These are phyloP conservation scores for Allygus modestus DNA, from an alignment of 2,888 invertebrate species.

Conservation along the genomic window DNA sequence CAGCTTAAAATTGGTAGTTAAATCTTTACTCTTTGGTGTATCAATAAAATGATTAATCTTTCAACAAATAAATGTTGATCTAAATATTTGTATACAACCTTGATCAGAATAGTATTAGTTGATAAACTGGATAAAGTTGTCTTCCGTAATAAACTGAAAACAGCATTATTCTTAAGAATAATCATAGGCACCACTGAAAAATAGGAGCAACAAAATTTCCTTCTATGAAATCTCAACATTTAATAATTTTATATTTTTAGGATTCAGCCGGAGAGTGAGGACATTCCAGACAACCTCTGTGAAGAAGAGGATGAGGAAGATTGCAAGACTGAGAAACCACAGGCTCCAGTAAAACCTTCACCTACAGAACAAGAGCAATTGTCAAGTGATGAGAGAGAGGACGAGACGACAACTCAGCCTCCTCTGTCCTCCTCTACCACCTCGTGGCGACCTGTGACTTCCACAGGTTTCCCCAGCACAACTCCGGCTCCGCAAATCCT, in stretches of 20 bases:
- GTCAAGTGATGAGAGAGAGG: constrained; percentile 71
- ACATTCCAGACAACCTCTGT: constrained; percentile 54
- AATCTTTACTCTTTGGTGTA: too few relatives aligned
- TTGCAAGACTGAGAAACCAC: constrained; percentile 65
- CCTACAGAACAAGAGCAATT: constrained; percentile 64
- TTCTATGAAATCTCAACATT: too few relatives aligned
- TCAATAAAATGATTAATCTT: too few relatives aligned
- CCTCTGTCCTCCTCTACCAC: constrained; percentile 53
- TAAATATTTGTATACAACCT: too few relatives aligned
- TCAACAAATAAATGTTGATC: too few relatives aligned
- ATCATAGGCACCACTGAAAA: too few relatives aligned
- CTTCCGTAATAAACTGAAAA: too few relatives aligned
- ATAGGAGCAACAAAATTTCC: too few relatives aligned
- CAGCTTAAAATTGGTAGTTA: too few relatives aligned
- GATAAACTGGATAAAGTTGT: too few relatives aligned
- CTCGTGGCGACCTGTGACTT: constrained; percentile 39
- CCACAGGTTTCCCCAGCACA: constrained; percentile 54
- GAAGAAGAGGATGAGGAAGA: constrained; percentile 67
- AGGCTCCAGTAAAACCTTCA: neutral
- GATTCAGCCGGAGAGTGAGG: constrained; percentile 68
- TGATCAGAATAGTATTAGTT: too few relatives aligned
- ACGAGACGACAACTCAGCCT: constrained; percentile 72
- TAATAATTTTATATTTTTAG: constrained; percentile 60
- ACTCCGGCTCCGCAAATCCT: constrained; percentile 64
- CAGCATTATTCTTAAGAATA: too few relatives aligned